Conservation (phyloP, 2,888 invertebrate genomes). For the Tetramorium bicarinatum region DNA sequence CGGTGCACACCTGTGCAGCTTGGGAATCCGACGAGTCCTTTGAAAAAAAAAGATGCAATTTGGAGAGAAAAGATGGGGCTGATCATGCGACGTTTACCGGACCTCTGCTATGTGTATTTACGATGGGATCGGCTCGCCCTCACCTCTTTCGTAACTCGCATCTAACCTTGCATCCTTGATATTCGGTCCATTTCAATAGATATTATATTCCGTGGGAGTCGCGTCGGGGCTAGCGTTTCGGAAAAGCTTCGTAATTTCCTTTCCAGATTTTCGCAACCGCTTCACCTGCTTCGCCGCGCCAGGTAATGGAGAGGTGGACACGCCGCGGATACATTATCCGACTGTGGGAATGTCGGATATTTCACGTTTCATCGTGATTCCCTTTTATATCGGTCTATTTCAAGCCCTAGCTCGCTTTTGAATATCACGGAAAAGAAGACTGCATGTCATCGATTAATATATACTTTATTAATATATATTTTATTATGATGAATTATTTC, state of each 20-base stretch:
- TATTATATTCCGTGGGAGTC: conserved; percentile 74
- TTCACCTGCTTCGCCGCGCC: conserved; percentile 68
- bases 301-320: conserved; percentile 69
- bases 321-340: conserved; percentile 55
- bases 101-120: conserved; percentile 68
- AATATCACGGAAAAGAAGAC: neutral
- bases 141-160: conserved; percentile 70
- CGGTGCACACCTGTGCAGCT: conserved; percentile 72
- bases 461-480: neutral
- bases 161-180: conserved; percentile 38
- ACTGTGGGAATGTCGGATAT: conserved; percentile 69
- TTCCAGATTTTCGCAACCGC: conserved; percentile 71
- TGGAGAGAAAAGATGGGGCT: conserved; percentile 69
- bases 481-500: neutral
- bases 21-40: conserved; percentile 72
- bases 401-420: neutral
- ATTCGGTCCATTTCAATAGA: conserved; percentile 72
- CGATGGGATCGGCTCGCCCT: conserved; percentile 76
- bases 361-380: conserved; percentile 47
- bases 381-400: neutral
- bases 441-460: conserved; percentile 2
- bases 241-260: conserved; percentile 68
- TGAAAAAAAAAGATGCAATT: conserved; percentile 74
- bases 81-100: conserved; percentile 72
- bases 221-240: conserved; percentile 57